phyloP scores from a whole-genome alignment of 30 jellyfish, hydroid and myxozoan species.

The Rhopilema esculentum region DNA sequence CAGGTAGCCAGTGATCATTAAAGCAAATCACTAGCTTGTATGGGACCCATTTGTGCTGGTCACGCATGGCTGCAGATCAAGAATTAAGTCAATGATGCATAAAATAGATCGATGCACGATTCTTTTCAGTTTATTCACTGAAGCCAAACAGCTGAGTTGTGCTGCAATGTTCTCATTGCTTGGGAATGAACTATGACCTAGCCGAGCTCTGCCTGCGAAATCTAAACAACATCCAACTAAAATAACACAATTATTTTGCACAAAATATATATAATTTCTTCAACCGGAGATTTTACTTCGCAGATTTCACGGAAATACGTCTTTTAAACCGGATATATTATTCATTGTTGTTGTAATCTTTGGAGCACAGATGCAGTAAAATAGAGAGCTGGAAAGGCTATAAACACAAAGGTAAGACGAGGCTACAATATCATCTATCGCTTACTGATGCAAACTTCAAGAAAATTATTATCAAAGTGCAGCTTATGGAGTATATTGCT shows the following conservation, averaged over 20 bases:
- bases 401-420: conserved; percentile 33
- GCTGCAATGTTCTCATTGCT: conserved; percentile 81
- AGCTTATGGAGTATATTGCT: too few species aligned
- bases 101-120: conserved; percentile 40
- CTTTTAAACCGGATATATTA: neutral
- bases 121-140: conserved; percentile 54
- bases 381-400: conserved; percentile 7
- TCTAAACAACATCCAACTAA: conserved; percentile 37
- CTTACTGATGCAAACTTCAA: too few species aligned
- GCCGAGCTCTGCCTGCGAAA: conserved; percentile 64
- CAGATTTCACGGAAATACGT: neutral
- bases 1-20: conserved; percentile 41
- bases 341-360: conserved; percentile 3
- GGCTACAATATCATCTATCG: neutral
- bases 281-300: neutral
- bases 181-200: conserved; percentile 79
- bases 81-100: conserved; percentile 45
- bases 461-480: too few species aligned
- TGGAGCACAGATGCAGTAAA: conserved; percentile 65
- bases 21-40: conserved; percentile 33
- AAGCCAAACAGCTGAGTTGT: conserved; percentile 71
- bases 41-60: conserved; percentile 24
- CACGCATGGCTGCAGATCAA: conserved; percentile 67
- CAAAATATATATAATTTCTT: conserved; percentile 6
- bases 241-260: conserved; percentile 65